Percentiles rank a stretch among this genome's conserved stretches.
Conservation (phyloP, 2,113 vertebrate species). For the Acrocephalus kingi region DNA sequence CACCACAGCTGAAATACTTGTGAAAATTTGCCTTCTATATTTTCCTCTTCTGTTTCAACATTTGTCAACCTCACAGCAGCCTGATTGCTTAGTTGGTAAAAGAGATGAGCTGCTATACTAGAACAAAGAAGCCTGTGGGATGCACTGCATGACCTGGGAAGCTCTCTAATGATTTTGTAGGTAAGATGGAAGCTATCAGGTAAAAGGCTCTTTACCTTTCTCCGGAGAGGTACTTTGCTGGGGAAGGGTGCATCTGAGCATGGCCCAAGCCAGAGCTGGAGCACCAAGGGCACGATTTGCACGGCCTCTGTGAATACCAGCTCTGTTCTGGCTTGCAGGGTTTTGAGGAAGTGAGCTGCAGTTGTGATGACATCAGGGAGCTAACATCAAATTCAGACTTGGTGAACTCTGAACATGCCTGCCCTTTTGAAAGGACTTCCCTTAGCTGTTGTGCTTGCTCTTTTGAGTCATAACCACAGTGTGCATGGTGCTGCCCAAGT, state of each 20-base stretch:
- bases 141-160: not conserved
- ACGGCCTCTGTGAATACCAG: not conserved
- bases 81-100: not conserved
- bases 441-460: not conserved
- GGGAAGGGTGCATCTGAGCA: not conserved
- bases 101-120: not conserved
- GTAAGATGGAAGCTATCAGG: not conserved
- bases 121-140: not conserved
- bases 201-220: not conserved
- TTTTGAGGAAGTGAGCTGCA: not conserved
- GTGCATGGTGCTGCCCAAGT: fast-evolving
- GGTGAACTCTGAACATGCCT: not conserved
- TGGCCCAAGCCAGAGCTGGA: not conserved
- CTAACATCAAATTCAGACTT: not conserved
- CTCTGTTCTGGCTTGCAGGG: conserved; percentile 37
- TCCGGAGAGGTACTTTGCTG: not conserved
- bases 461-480: not conserved
- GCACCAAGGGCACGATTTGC: not conserved
- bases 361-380: not conserved
- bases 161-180: not conserved
- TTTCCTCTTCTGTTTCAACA: not conserved
- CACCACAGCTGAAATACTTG: not conserved
- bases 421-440: conserved; percentile 1
- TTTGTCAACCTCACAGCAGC: not conserved
- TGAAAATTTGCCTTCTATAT: not conserved